phyloP scores from a whole-genome alignment of 2,888 invertebrate species.

The Herminia tarsipennalis region DNA sequence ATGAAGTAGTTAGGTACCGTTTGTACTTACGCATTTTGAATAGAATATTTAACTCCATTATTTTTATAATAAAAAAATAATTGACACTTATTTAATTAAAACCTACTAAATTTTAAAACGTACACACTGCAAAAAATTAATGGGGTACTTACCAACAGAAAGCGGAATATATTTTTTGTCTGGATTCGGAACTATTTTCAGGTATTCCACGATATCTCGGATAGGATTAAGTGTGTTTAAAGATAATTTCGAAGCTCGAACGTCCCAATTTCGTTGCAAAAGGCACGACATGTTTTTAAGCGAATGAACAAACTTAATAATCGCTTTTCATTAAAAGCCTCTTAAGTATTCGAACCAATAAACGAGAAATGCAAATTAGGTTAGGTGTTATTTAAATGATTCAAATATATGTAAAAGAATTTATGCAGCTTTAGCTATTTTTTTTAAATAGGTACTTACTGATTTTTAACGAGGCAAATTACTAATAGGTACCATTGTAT shows the following conservation, averaged over 20 bases:
- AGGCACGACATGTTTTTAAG: constrained; percentile 65
- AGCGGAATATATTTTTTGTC: constrained; percentile 95
- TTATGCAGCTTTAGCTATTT: too few species aligned
- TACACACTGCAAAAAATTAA: too few species aligned
- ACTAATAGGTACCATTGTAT: too few species aligned
- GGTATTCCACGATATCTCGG: constrained; percentile 94
- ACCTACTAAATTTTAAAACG: too few species aligned
- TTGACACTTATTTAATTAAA: too few species aligned
- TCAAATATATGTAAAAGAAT: too few species aligned
- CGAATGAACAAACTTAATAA: background rate
- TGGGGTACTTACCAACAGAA: constrained; percentile 91
- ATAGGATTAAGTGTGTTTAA: constrained; percentile 96
- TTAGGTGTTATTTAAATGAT: too few species aligned
- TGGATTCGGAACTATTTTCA: constrained; percentile 96
- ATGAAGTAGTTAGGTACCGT: background rate
- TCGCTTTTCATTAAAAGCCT: background rate
- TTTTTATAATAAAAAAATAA: background rate
- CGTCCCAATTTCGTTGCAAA: constrained; percentile 87
- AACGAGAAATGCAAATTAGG: background rate
- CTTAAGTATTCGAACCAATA: background rate
- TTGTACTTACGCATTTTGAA: background rate
- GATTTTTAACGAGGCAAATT: too few species aligned
- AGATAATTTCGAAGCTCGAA: constrained; percentile 91
- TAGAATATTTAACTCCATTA: too few species aligned
- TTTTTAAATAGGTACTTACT: too few species aligned